Evolutionary conservation across 2,888 invertebrate species (phyloP), one percentile per base, ranked within the genome.

Genomic region (Eurytoma californica): DNA sequence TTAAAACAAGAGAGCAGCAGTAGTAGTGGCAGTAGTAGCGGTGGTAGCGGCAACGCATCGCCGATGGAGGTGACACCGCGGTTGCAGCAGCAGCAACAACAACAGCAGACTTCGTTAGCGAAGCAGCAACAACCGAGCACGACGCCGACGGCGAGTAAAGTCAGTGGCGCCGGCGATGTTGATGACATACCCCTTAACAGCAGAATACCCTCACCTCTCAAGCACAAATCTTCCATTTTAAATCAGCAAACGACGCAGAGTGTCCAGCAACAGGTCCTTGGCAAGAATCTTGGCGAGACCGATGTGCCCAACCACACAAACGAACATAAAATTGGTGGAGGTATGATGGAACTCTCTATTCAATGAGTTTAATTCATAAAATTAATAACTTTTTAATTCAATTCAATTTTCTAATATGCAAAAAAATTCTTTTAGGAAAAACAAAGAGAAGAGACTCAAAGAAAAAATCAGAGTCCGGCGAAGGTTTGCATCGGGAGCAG

Each of bases 401-500:
- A 39, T 39, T 47, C 0, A 47, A 65, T 65, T 30, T 30, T 65
- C n/a, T 16, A 68, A 51, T n/a, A 12, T 3, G 16, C 30, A 16
- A 65, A 28, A 39, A 30, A 61, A 14, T 61, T 66, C 74, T 82
- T 72, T 39, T 47, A 90, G 89, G 89, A 57, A 91, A 91, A 86
- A 90, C 90, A 72, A 91, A 91, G 84, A 91, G 91, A 87, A 92
- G 92, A 86, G 93, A 93, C 84, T 93, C 93, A 90, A 91, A 92
- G 86, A 93, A 92, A 87, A 93, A 93, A 85, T 87, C 91, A 82
- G 88, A 92, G 82, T 92, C 92, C 79, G 92, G 92, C 76, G 93
- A 93, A 80, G 92, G 92, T 63, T 91, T 90, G 77, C 89, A 89
- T 81, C 88, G 91, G 16, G 91, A 91, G 84, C 91, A 91, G 83